Conservation (phyloP, 2,113 vertebrate species). For the Aleadryas rufinucha region DNA sequence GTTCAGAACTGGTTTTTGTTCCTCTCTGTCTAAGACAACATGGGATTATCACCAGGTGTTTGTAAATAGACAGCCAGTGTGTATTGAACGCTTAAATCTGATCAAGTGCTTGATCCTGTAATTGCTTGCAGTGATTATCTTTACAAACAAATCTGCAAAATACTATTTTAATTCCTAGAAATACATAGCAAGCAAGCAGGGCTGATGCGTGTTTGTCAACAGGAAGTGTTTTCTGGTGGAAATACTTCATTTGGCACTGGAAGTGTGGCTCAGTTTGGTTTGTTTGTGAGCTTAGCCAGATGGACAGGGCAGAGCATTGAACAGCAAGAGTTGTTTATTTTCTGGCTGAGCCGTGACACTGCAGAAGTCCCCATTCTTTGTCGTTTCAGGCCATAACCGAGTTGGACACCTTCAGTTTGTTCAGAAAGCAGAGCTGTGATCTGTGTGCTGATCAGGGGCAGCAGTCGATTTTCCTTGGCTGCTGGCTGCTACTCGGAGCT, state of each 20-base stretch:
- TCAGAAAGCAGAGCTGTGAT: neutral
- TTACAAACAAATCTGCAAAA: neutral
- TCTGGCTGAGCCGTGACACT: neutral
- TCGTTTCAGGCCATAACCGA: rapidly evolving
- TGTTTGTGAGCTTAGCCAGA: neutral
- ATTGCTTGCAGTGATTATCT: neutral
- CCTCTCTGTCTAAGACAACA: neutral
- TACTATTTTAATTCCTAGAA: neutral
- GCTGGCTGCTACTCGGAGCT: neutral
- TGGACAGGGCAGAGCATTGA: rapidly evolving
- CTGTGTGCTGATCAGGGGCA: neutral
- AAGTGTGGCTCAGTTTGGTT: neutral
- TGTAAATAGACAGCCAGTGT: neutral
- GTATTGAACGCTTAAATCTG: neutral
- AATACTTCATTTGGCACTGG: neutral
- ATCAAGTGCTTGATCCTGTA: neutral
- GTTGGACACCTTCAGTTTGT: neutral
- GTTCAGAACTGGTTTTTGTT: neutral
- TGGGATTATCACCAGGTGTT: neutral
- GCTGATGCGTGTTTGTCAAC: neutral
- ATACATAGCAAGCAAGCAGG: neutral
- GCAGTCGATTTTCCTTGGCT: neutral
- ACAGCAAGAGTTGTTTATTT: neutral
- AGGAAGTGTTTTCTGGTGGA: neutral
- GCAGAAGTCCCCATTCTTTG: neutral